Percentiles rank a stretch among this genome's conserved stretches.
Conservation (phyloP, 1,140 invertebrate species). For the Drosophila fuyamai region DNA sequence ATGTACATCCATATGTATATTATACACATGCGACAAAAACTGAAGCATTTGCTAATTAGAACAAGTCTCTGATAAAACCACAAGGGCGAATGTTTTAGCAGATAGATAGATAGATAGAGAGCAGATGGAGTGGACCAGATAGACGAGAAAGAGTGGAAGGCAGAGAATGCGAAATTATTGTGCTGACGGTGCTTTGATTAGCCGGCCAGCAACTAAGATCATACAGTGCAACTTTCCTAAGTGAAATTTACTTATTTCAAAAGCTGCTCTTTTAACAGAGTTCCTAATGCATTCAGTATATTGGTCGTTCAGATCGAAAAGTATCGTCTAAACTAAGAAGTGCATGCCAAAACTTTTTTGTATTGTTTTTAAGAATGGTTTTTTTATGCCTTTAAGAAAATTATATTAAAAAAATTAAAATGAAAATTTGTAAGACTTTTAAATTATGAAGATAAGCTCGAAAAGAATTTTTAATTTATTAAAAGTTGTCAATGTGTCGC, state of each 20-base stretch:
- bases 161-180: slow-evolving; percentile 18
- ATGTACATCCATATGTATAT: background rate
- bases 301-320: no score
- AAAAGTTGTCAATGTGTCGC: no score
- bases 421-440: no score
- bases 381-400: no score
- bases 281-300: no score
- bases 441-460: no score
- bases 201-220: slow-evolving; percentile 37
- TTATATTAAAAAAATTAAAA: no score
- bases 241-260: background rate
- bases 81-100: slow-evolving; percentile 50
- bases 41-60: slow-evolving; percentile 58
- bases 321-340: no score
- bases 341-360: no score
- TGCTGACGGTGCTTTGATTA: slow-evolving; percentile 29
- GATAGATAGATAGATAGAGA: slow-evolving; percentile 12
- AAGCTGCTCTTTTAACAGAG: background rate
- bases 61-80: slow-evolving; percentile 39
- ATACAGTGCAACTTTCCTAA: slow-evolving; percentile 8
- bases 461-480: no score
- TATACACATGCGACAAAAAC: slow-evolving; percentile 13
- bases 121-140: slow-evolving; percentile 26
- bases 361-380: no score
- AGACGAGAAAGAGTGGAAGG: slow-evolving; percentile 11